phyloP scores from a whole-genome alignment of 2,113 vertebrate species.

The Sisor rabdophorus region DNA sequence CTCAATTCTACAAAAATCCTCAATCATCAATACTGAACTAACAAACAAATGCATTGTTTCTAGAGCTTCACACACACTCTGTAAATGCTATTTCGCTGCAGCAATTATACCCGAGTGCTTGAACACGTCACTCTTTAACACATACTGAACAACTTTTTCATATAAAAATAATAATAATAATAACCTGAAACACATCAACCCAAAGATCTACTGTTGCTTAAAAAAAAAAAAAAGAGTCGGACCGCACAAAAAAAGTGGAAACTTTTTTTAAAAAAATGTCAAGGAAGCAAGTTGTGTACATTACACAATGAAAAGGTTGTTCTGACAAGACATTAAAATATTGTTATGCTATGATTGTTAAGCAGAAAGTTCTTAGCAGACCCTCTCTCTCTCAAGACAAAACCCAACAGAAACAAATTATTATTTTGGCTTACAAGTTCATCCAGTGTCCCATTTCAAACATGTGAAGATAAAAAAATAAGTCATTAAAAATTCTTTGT shows the following conservation, averaged over 20 bases:
- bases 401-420: slow-evolving; percentile 72
- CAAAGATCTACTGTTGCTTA: slow-evolving; percentile 64
- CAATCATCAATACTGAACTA: slow-evolving; percentile 36
- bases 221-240: too few species aligned
- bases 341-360: slow-evolving; percentile 57
- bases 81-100: slow-evolving; percentile 28
- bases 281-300: slow-evolving; percentile 50
- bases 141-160: slow-evolving; percentile 36
- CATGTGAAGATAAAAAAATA: slow-evolving; percentile 56
- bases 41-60: slow-evolving; percentile 39
- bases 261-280: slow-evolving; percentile 51
- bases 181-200: slow-evolving; percentile 41
- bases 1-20: slow-evolving; percentile 43
- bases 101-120: slow-evolving; percentile 28
- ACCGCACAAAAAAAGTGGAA: slow-evolving; percentile 56
- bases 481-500: slow-evolving; percentile 43
- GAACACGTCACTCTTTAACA: slow-evolving; percentile 19
- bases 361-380: slow-evolving; percentile 45
- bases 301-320: slow-evolving; percentile 50
- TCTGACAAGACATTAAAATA: slow-evolving; percentile 21
- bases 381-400: slow-evolving; percentile 53
- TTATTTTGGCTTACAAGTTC: slow-evolving; percentile 73
- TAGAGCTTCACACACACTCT: slow-evolving; percentile 15
- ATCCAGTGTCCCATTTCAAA: slow-evolving; percentile 73
- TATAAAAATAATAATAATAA: slow-evolving; percentile 18